These are phyloP conservation scores for Caenorhabditis latens DNA, from an alignment of 1,140 invertebrate genomes.

Conservation along the genomic window DNA sequence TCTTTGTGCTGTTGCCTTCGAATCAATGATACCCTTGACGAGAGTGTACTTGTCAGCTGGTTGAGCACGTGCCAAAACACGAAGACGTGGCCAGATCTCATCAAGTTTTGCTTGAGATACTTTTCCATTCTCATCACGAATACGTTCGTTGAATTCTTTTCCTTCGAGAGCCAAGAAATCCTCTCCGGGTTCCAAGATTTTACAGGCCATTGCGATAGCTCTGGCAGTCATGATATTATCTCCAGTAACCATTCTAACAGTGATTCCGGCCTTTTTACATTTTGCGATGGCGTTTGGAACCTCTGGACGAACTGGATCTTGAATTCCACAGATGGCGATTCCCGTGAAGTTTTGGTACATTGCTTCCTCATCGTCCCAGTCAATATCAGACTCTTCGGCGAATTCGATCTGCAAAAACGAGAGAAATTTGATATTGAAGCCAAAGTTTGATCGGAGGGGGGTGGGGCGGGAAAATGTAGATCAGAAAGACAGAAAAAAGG, in stretches of 20 bases:
- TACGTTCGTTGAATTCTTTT: constrained; percentile 95
- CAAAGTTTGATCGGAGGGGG: not conserved
- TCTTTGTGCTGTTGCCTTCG: constrained; percentile 69
- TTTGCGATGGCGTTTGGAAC: constrained; percentile 76
- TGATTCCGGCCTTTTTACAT: constrained; percentile 78
- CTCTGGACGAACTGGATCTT: constrained; percentile 76
- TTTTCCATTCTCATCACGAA: constrained; percentile 83
- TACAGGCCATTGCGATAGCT: constrained; percentile 78
- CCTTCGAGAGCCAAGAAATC: constrained; percentile 93
- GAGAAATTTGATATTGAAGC: constrained; percentile 15
- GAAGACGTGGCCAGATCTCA: constrained; percentile 89
- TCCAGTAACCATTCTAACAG: constrained; percentile 78
- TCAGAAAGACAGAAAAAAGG: constrained; percentile 22
- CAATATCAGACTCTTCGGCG: constrained; percentile 67
- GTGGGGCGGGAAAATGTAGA: constrained; percentile 28
- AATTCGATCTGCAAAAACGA: constrained; percentile 50
- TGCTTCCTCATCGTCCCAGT: constrained; percentile 77
- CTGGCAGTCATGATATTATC: constrained; percentile 78
- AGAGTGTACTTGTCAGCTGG: constrained; percentile 78
- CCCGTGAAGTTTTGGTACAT: constrained; percentile 76
- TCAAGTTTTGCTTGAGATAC: constrained; percentile 82
- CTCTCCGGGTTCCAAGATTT: constrained; percentile 76
- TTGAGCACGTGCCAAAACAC: constrained; percentile 77
- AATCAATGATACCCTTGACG: constrained; percentile 76
- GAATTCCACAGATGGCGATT: constrained; percentile 77